Percentiles rank a stretch among this genome's conserved stretches.
phyloP scores from a whole-genome alignment of 2,797 vertebrate species.

The Apogon hyalosoma region DNA sequence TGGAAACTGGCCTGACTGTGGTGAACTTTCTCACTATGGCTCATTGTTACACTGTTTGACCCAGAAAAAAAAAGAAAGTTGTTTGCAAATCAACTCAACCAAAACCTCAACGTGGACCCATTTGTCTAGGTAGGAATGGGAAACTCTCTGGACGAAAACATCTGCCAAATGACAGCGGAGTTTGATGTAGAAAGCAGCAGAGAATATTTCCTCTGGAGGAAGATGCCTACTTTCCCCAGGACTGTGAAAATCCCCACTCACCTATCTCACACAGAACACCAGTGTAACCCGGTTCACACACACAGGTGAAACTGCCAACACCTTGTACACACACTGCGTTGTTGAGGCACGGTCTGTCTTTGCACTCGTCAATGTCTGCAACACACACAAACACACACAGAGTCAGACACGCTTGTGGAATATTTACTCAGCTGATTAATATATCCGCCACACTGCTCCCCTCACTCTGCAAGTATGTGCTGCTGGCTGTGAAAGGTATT shows the following conservation, averaged over 20 bases:
- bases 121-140: constrained; percentile 49
- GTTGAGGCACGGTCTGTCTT: constrained; percentile 79
- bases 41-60: constrained; percentile 46
- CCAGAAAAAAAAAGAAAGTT: constrained; percentile 21
- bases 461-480: constrained; percentile 84
- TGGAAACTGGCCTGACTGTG: constrained; percentile 36
- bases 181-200: constrained; percentile 74
- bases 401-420: constrained; percentile 63
- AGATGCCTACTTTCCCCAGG: constrained; percentile 46
- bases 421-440: constrained; percentile 89
- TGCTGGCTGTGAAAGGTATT: constrained; percentile 85
- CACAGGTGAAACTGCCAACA: constrained; percentile 81
- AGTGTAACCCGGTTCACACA: constrained; percentile 82
- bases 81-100: constrained; percentile 61
- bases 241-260: constrained; percentile 64
- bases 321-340: constrained; percentile 80
- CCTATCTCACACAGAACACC: constrained; percentile 86
- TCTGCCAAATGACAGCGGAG: constrained; percentile 67
- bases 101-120: constrained; percentile 49
- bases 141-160: constrained; percentile 61
- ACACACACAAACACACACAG: constrained; percentile 37
- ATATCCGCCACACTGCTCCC: constrained; percentile 81
- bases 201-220: constrained; percentile 58
- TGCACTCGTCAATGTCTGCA: constrained; percentile 86
- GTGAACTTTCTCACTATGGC: constrained; percentile 43